Base-by-base conservation (phyloP, 2,113 vertebrate species). In the Todiramphus saurophagus region DNA sequence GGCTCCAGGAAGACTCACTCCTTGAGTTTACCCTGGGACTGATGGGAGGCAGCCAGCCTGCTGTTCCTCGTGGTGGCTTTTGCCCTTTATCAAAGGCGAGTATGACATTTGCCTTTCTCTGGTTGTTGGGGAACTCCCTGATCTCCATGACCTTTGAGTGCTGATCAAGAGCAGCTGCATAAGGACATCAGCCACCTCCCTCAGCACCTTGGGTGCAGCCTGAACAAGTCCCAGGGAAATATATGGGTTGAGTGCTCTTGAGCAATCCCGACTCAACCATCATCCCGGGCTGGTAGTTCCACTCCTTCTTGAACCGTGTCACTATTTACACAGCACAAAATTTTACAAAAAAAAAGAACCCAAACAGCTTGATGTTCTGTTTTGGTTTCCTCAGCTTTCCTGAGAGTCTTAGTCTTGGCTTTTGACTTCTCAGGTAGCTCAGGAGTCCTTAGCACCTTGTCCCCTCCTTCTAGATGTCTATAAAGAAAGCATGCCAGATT, bases 31-130 rank as follows among this genome's bases (percentile, higher is more conserved):
- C 7, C 7, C 4, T 68, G 14, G 51, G 23, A 31, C 10, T 43
- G 44, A 21, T 1, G 1, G 9, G 24, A 59, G 18, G 13, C 33
- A 2, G 5, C 5, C 0, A 0, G 15, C 5, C n/a, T 80, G 9
- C 0, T 0, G 3, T 62, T 75, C 13, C 35, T 20, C 3, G 37
- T 16, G 2, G 1, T 70, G 30, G 12, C 9, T 80, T 72, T 72
- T 77, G 24, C 8, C 15, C 7, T 2, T 73, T 73, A 67, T 21
- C 58, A 56, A 58, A 78, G 43, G 18, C 50, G 31, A 8, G 7
- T n/a, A 28, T 90, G 37, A 44, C 5, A n/a, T 37, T 35, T 70
- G 33, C n/a, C 23, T 76, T 68, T 69, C 28, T 76, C 7, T 5
- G 11, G 23, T 28, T 53, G 10, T 15, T 63, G 24, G 15, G 13